Conservation (phyloP, 37 sponge, comb jelly and placozoan species). For the Aphrocallistes beatrix region DNA sequence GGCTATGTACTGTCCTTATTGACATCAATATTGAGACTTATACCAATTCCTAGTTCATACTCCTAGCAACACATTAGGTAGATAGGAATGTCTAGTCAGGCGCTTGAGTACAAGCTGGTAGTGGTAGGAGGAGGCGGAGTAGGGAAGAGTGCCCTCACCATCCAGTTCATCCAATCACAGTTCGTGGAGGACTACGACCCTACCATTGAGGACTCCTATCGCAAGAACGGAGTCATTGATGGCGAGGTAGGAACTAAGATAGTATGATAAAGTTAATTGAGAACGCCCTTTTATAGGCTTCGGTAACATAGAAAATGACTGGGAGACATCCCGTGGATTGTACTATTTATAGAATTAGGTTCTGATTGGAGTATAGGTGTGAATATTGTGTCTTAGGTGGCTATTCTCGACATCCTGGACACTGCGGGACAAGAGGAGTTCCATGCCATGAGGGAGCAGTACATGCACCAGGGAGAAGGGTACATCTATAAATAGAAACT, state of each 20-base stretch:
- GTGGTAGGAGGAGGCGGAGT: conserved; percentile 31
- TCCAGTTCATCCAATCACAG: conserved; percentile 32
- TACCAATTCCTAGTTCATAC: too few relatives aligned
- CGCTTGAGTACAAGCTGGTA: conserved; percentile 15
- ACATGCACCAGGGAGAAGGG: conserved; percentile 24
- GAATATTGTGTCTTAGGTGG: background rate
- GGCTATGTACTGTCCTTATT: too few relatives aligned
- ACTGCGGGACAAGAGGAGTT: conserved; percentile 30
- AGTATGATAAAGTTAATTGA: background rate
- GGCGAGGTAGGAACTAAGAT: conserved; percentile 1
- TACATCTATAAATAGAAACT: too few relatives aligned
- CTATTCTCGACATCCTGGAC: conserved; percentile 16
- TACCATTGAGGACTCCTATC: conserved; percentile 29
- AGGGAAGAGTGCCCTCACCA: conserved; percentile 31
- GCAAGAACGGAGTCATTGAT: background rate
- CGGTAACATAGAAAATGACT: too few relatives aligned
- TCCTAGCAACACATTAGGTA: too few relatives aligned
- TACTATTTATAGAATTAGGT: too few relatives aligned
- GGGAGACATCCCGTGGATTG: too few relatives aligned
- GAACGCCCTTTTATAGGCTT: too few relatives aligned
- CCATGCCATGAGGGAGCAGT: conserved; percentile 30
- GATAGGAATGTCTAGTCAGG: too few relatives aligned
- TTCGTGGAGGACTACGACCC: conserved; percentile 35
- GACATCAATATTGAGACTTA: too few relatives aligned
- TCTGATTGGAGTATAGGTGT: background rate